Conservation (phyloP, 2,888 invertebrate genomes). For the Ophion costatus region DNA sequence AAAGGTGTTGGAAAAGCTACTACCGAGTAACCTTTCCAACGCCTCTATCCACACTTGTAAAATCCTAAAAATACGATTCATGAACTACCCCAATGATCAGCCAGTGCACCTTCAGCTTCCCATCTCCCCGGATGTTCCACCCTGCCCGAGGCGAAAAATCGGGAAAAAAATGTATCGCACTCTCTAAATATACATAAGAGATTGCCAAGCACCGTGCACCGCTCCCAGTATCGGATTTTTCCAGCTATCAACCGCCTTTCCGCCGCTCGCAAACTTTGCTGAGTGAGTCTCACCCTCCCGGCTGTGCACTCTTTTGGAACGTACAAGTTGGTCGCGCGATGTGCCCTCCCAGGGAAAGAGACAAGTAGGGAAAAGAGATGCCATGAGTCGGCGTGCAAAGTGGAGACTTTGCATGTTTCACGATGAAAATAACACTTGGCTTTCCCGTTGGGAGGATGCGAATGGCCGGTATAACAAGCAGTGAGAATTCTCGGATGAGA, state of each 20-base stretch:
- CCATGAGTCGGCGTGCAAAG: slow-evolving; percentile 2
- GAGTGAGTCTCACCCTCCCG: background rate
- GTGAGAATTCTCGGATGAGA: slow-evolving; percentile 31
- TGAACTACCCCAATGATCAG: too few relatives aligned
- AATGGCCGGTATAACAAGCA: slow-evolving; percentile 39
- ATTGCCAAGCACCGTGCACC: background rate
- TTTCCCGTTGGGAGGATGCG: slow-evolving; percentile 17
- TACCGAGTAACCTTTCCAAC: too few relatives aligned
- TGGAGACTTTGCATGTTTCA: slow-evolving; percentile 17
- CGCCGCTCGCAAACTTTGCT: background rate
- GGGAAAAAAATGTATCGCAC: background rate
- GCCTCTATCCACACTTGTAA: too few relatives aligned
- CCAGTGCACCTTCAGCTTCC: too few relatives aligned
- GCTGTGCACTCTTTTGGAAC: too few relatives aligned
- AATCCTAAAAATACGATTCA: too few relatives aligned
- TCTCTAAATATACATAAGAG: slow-evolving; percentile 1
- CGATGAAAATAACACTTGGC: slow-evolving; percentile 55
- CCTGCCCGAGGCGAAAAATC: too few relatives aligned
- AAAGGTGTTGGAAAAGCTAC: too few relatives aligned
- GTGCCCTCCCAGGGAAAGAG: background rate
- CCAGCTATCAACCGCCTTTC: background rate
- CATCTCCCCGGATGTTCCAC: too few relatives aligned
- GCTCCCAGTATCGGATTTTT: slow-evolving; percentile 29
- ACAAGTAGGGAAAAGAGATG: background rate
- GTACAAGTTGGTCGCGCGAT: background rate